These are phyloP conservation scores for Sebastes itinus DNA, from an alignment of 2,797 vertebrate species.

Conservation along the genomic window DNA sequence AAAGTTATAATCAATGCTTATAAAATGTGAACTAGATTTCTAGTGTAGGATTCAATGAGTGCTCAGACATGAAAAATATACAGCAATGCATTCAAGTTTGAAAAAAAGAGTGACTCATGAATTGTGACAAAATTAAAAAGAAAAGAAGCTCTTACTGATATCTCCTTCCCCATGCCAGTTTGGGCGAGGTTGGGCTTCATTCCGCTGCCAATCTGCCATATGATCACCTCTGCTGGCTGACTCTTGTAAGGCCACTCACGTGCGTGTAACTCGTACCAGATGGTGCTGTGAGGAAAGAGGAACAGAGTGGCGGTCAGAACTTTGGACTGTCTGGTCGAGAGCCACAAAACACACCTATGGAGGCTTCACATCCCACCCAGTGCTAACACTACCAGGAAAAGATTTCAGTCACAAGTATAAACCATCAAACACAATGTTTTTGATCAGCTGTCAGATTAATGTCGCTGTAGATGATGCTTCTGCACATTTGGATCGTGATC, in stretches of 20 bases:
- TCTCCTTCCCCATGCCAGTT: slow-evolving; percentile 98
- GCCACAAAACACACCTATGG: slow-evolving; percentile 3
- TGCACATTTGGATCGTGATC: background rate
- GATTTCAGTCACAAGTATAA: background rate
- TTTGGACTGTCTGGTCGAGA: background rate
- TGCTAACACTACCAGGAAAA: background rate
- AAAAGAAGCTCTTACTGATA: slow-evolving; percentile 86
- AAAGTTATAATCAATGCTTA: background rate
- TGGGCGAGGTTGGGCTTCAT: slow-evolving; percentile 98
- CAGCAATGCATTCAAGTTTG: background rate
- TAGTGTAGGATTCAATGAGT: background rate
- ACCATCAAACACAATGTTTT: background rate
- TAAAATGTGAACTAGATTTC: background rate
- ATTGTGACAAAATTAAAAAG: background rate
- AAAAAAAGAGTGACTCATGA: background rate
- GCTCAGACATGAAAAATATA: background rate
- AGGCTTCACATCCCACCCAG: background rate
- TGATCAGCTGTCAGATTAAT: background rate
- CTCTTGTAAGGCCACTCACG: slow-evolving; percentile 99
- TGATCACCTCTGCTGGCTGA: slow-evolving; percentile 96
- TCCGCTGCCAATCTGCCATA: slow-evolving; percentile 97
- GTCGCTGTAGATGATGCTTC: background rate
- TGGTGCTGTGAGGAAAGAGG: slow-evolving; percentile 85
- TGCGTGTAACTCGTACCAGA: slow-evolving; percentile 98
- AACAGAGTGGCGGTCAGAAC: slow-evolving; percentile 23